Conservation (phyloP, 1,140 invertebrate genomes). For the Sarcophaga peregrina region DNA sequence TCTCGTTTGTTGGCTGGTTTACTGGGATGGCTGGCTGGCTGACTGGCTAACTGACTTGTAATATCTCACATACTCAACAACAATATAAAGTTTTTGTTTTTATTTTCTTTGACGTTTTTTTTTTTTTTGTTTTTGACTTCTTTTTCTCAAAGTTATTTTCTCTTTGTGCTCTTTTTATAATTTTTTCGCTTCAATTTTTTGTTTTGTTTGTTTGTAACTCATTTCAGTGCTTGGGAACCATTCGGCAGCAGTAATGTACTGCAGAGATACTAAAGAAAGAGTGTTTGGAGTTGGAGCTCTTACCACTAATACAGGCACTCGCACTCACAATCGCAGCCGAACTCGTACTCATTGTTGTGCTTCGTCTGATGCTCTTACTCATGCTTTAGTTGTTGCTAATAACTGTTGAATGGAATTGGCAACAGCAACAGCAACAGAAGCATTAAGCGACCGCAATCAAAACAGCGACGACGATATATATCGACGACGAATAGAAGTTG, state of each 20-base stretch:
- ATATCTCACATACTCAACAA: conserved; percentile 6
- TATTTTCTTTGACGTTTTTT: neutral
- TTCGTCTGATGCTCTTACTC: neutral
- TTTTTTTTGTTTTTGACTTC: neutral
- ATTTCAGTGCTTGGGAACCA: conserved; percentile 13
- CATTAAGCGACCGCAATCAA: neutral
- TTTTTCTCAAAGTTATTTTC: neutral
- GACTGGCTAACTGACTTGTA: neutral
- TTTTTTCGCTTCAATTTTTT: neutral
- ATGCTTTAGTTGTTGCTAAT: neutral
- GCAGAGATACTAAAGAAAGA: neutral
- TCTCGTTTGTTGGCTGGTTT: neutral
- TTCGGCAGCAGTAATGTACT: neutral
- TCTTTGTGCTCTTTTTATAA: neutral
- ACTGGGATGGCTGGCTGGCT: neutral
- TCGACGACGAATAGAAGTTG: neutral
- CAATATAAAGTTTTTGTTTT: neutral
- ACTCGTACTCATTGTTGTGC: no score
- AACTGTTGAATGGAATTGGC: conserved; percentile 26
- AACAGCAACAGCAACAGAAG: conserved; percentile 15
- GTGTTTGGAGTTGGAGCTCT: conserved; percentile 10
- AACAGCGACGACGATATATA: neutral
- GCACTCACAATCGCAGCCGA: neutral
- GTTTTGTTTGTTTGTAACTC: neutral
- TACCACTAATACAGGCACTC: neutral